These are phyloP conservation scores for Coelopa frigida DNA, from an alignment of 1,140 invertebrate genomes.

Conservation along the genomic window DNA sequence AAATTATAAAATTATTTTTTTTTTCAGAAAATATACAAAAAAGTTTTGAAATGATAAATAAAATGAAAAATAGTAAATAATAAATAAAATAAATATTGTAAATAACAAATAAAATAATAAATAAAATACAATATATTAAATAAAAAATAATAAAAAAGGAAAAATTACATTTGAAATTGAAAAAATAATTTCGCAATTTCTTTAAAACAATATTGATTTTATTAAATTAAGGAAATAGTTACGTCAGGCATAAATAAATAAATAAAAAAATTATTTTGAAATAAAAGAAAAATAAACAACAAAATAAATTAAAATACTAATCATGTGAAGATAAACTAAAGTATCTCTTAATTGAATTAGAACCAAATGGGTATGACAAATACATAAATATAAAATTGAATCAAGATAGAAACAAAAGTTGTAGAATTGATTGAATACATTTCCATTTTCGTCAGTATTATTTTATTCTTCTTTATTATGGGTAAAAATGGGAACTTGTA, in stretches of 20 bases:
- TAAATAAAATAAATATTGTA: neutral
- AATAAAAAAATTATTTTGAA: neutral
- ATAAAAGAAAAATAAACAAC: neutral
- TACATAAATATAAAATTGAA: neutral
- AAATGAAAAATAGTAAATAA: no score
- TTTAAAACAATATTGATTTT: neutral
- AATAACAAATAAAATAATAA: neutral
- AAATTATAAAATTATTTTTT: no score
- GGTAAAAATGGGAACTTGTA: no score
- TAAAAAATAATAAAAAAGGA: neutral
- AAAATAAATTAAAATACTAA: neutral
- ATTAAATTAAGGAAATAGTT: no score
- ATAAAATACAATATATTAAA: neutral
- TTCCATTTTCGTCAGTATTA: no score
- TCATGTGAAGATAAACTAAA: neutral
- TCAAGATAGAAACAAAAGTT: no score
- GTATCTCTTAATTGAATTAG: neutral
- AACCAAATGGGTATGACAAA: neutral
- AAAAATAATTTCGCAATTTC: neutral
- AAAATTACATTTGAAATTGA: neutral
- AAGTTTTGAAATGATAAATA: no score
- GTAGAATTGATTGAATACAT: no score
- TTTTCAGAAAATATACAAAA: no score
- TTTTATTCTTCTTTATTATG: no score
- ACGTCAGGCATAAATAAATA: neutral